Evolutionary conservation across 2,113 vertebrate genomes (phyloP).

Genomic region (Hiodon alosoides): DNA sequence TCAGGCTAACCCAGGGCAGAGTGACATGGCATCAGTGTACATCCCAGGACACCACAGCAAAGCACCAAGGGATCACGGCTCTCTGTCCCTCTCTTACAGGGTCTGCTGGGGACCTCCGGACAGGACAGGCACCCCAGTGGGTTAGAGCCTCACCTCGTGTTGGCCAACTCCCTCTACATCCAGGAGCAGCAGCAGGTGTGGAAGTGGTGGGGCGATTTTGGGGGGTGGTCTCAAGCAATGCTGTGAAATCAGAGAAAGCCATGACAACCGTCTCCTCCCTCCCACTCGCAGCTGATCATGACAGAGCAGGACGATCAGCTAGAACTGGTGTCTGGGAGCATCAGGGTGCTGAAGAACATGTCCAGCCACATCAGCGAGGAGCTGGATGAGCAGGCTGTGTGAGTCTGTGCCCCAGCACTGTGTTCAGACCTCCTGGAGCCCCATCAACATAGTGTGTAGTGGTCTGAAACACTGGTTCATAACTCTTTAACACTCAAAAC

Average conservation of each 20-base stretch:
- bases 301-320: constrained; percentile 74
- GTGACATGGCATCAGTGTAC: too few relatives aligned
- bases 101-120: constrained; percentile 37
- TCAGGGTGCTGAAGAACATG: constrained; percentile 74
- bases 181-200: constrained; percentile 72
- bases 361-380: constrained; percentile 68
- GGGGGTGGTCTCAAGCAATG: not conserved
- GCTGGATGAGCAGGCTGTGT: constrained; percentile 72
- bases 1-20: too few relatives aligned
- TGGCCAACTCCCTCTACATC: constrained; percentile 61
- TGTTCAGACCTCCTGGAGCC: not conserved
- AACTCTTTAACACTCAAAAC: not conserved
- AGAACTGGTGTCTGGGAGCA: constrained; percentile 73
- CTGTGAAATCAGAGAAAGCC: not conserved
- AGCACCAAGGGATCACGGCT: too few relatives aligned
- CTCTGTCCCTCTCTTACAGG: constrained; percentile 38
- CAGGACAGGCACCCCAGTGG: constrained; percentile 42
- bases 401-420: constrained; percentile 32
- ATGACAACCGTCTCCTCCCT: not conserved
- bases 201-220: not conserved
- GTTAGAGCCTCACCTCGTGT: constrained; percentile 67
- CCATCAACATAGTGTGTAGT: too few relatives aligned
- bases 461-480: too few relatives aligned
- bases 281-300: constrained; percentile 61
- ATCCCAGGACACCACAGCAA: too few relatives aligned